Conservation (phyloP, 2,113 vertebrate species). For the Microcebus lehilahytsara region DNA sequence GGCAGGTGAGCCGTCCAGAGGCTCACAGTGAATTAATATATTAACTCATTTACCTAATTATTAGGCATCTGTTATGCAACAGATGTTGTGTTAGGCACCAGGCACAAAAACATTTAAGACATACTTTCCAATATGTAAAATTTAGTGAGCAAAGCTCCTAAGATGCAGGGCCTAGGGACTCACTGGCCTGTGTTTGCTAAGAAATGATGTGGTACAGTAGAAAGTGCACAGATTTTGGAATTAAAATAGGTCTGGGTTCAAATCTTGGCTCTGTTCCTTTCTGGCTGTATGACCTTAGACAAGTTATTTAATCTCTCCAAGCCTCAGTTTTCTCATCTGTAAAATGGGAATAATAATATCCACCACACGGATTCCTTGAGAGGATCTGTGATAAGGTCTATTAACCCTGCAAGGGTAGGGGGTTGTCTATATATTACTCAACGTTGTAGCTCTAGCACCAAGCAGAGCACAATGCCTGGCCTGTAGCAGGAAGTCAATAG, state of each 20-base stretch:
- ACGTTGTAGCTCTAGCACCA: neutral
- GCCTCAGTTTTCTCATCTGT: neutral
- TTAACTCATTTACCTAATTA: neutral
- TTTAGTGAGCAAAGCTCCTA: neutral
- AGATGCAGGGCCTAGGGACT: neutral
- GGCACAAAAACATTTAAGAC: neutral
- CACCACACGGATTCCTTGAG: neutral
- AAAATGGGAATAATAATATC: neutral
- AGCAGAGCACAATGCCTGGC: too few species aligned
- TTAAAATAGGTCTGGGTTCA: neutral
- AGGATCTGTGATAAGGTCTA: neutral
- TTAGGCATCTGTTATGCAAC: neutral
- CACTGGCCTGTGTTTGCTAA: neutral
- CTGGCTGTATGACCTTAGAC: neutral
- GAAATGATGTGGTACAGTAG: neutral
- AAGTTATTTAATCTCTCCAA: neutral
- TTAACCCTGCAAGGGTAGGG: neutral
- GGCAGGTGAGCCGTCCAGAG: neutral
- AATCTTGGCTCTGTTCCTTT: neutral
- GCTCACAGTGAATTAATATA: neutral
- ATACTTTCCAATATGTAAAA: neutral
- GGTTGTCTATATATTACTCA: neutral
- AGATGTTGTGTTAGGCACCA: neutral
- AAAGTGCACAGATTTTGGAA: neutral
- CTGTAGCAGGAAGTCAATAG: neutral